Percentiles rank a stretch among this genome's conserved stretches.
phyloP scores from a whole-genome alignment of 2,113 vertebrate species.

The Callocephalon fimbriatum region DNA sequence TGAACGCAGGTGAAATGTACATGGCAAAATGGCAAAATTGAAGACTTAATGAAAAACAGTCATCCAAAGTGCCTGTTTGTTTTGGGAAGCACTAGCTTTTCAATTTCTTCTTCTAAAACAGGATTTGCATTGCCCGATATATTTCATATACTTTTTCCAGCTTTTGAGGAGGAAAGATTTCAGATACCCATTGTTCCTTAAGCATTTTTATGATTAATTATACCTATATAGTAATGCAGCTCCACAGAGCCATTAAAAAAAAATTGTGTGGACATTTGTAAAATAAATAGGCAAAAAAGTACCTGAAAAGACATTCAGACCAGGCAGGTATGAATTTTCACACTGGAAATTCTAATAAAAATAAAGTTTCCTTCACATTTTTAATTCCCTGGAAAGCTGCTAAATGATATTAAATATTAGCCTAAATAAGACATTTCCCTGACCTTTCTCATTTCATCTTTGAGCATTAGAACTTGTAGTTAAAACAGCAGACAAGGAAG shows the following conservation, averaged over 20 bases:
- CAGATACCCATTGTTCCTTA: neutral
- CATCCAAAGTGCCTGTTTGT: neutral
- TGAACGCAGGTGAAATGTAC: neutral
- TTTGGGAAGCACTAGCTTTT: slow-evolving; percentile 3
- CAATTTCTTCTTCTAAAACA: slow-evolving; percentile 30
- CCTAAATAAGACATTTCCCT: neutral
- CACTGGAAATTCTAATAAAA: neutral
- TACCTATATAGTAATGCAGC: neutral
- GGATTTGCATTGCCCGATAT: slow-evolving; percentile 9
- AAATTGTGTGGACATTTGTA: neutral
- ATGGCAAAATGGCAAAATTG: neutral
- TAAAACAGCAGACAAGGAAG: neutral
- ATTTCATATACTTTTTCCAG: slow-evolving; percentile 2
- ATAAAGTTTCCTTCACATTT: neutral
- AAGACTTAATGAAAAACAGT: slow-evolving; percentile 25
- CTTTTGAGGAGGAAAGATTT: neutral
- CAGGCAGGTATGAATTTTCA: neutral
- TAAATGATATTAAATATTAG: neutral
- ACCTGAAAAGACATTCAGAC: neutral
- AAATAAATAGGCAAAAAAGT: neutral
- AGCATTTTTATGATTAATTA: slow-evolving; percentile 41
- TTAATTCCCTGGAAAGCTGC: neutral
- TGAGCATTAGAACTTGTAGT: neutral
- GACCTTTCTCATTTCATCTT: neutral
- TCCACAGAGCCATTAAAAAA: neutral